These are phyloP conservation scores for Tenebrosternarchus preto DNA, from an alignment of 2,113 vertebrate species.

Conservation along the genomic window DNA sequence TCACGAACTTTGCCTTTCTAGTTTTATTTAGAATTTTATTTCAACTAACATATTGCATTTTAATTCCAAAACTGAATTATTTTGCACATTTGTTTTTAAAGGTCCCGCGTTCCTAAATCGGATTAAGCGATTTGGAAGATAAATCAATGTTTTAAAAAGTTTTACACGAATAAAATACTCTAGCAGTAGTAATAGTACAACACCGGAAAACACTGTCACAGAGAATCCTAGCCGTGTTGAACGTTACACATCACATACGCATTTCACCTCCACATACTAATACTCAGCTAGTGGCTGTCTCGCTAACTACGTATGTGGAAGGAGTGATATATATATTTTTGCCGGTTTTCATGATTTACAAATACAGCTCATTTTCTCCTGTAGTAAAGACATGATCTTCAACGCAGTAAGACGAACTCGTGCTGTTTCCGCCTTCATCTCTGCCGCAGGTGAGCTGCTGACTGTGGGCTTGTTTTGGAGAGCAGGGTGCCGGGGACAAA, in stretches of 20 bases:
- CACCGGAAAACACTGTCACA: background rate
- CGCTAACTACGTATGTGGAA: background rate
- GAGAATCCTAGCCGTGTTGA: background rate
- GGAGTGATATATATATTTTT: background rate
- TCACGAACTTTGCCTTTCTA: too few species aligned
- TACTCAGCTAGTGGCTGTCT: too few species aligned
- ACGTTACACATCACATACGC: background rate
- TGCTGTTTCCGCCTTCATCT: background rate
- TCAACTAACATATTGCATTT: too few species aligned
- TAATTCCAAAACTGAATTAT: too few species aligned
- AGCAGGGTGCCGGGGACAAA: background rate
- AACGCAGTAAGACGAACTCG: slow-evolving; percentile 31
- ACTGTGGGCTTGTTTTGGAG: background rate
- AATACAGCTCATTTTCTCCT: background rate
- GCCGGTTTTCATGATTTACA: background rate
- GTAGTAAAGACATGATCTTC: slow-evolving; percentile 22
- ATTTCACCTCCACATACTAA: background rate
- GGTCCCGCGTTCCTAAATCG: too few species aligned
- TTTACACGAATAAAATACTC: too few species aligned
- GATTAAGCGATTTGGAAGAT: too few species aligned
- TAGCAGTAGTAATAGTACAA: too few species aligned
- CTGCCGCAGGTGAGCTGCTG: slow-evolving; percentile 61
- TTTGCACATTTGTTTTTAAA: too few species aligned
- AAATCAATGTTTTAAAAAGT: too few species aligned
- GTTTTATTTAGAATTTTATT: too few species aligned